Base-by-base conservation (phyloP, 1,140 invertebrate genomes). In the Cherax quadricarinatus region DNA sequence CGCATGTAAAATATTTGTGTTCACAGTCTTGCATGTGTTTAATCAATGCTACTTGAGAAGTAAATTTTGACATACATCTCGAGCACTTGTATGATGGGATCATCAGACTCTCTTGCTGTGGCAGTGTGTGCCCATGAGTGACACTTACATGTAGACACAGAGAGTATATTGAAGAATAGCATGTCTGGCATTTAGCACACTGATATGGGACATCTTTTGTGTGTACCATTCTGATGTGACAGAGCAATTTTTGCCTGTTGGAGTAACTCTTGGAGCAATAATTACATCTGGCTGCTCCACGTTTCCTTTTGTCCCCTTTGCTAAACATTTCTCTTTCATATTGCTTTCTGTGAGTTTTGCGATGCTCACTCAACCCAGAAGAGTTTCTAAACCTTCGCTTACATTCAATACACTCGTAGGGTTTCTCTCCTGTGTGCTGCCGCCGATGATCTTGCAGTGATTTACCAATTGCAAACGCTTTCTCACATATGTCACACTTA, bases 401-500 rank as follows among this genome's bases (percentile, higher is more conserved):
- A 30, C 70, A 75, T 21, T 75, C 70, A 75, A 3, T 75, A 12
- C 70, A 75, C 24, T 75, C 70, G 12, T 75, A 75, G 6, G 70
- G 70, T 7, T n/a, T 75, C 24, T 75, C 70, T 24, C 70, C 70
- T 4, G 70, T 75, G 24, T 75, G 70, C 12, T 75, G 70, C 12
- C 70, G 70, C 7, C 70, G 70, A 30, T 75, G 70, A 30, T 75
- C 70, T 12, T 75, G 70, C 70, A 75, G 70, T 75, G 70, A 75
- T 30, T 75, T 75, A 30, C 70, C 70, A 9, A 75, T 75, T 24
- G 70, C 70, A 75, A 75, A 75, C 7, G 70, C 70, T 75, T 30
- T 75, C 2, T 30, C 89, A 80, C 89, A 91, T 12, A 70, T 14
- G 12, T 91, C 84, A 86, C 84, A 86, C 41, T 91, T 81, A 51